Conservation (phyloP, 2,113 vertebrate genomes). For the Cavia porcellus region DNA sequence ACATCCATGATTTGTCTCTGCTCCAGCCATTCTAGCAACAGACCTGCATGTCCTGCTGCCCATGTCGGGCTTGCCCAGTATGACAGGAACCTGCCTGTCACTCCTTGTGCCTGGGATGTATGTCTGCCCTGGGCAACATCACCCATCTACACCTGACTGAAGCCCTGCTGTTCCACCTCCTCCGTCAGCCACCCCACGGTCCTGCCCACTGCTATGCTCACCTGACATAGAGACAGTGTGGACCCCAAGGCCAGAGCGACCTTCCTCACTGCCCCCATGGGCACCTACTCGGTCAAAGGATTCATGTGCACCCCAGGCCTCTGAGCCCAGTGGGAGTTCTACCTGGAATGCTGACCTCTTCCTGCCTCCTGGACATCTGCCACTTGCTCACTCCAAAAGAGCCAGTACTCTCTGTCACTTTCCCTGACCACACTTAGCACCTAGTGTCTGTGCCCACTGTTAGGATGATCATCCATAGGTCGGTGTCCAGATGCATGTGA, state of each 20-base stretch:
- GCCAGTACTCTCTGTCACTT: not conserved
- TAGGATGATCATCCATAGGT: too few relatives aligned
- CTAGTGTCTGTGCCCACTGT: not conserved
- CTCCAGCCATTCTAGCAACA: fast-evolving
- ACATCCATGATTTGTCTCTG: not conserved
- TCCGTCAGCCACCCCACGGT: not conserved
- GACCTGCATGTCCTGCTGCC: not conserved
- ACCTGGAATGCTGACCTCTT: not conserved
- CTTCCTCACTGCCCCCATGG: not conserved
- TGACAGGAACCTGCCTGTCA: not conserved
- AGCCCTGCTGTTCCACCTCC: not conserved
- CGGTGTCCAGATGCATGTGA: too few relatives aligned
- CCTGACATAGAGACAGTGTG: not conserved
- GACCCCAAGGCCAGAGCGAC: fast-evolving
- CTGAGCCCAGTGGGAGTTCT: not conserved
- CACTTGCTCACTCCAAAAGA: not conserved
- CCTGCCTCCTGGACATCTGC: not conserved
- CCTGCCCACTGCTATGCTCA: not conserved
- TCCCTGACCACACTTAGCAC: too few relatives aligned
- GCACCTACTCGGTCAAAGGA: not conserved
- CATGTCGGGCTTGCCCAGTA: not conserved
- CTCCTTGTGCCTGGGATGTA: not conserved
- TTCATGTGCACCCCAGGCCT: not conserved
- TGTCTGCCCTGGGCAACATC: too few relatives aligned
- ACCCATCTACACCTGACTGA: not conserved